Conservation (phyloP, 1,140 invertebrate species). For the Drosophila sp. region DNA sequence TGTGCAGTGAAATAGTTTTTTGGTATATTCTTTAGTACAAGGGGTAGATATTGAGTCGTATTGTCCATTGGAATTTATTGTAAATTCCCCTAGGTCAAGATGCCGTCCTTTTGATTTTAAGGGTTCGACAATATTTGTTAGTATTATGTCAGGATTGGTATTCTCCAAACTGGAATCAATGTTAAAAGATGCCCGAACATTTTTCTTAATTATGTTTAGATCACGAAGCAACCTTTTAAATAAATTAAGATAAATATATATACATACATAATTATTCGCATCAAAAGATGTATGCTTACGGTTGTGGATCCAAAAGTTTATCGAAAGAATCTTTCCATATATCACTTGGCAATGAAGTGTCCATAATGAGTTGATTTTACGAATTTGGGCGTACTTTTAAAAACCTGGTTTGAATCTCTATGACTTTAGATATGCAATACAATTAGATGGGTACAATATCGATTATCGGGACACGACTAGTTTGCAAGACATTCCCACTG, state of each 20-base stretch:
- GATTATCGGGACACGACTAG: too few species aligned
- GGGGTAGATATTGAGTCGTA: constrained; percentile 63
- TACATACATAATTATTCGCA: not conserved
- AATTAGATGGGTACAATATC: too few species aligned
- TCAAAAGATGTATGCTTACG: constrained; percentile 40
- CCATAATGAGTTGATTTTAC: constrained; percentile 22
- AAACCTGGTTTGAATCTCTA: too few species aligned
- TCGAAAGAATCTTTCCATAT: constrained; percentile 76
- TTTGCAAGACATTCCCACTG: too few species aligned
- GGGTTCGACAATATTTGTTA: not conserved
- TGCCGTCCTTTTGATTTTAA: not conserved
- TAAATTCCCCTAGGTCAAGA: not conserved
- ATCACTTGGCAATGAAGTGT: constrained; percentile 54
- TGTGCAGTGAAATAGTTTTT: constrained; percentile 59
- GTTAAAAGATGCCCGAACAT: constrained; percentile 68
- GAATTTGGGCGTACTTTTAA: too few species aligned
- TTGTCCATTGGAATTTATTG: not conserved
- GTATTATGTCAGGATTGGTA: constrained; percentile 29
- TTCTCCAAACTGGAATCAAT: constrained; percentile 77
- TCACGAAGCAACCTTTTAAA: constrained; percentile 55
- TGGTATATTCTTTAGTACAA: constrained; percentile 16
- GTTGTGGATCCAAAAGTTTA: constrained; percentile 49
- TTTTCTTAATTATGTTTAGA: constrained; percentile 52
- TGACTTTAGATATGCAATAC: too few species aligned
- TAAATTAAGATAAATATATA: not conserved